Conservation (phyloP, 1,140 invertebrate genomes). For the Drosophila murphyi region DNA sequence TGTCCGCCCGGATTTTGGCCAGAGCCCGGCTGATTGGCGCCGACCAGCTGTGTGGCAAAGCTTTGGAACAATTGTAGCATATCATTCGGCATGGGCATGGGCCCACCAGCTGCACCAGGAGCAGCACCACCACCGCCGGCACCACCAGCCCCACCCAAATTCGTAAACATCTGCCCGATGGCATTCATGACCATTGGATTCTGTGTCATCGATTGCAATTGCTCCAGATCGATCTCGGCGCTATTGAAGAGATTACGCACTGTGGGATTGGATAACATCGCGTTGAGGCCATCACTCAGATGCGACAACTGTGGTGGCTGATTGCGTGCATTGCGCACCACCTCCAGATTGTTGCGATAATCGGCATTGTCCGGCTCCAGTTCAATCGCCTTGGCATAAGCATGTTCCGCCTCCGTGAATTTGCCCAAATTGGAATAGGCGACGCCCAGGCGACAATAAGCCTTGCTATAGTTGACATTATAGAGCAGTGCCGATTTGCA, state of each 20-base stretch:
- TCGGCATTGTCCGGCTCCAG: slow-evolving; percentile 97
- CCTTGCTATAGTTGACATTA: slow-evolving; percentile 96
- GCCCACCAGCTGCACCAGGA: slow-evolving; percentile 21
- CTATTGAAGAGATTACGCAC: slow-evolving; percentile 73
- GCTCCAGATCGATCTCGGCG: slow-evolving; percentile 74
- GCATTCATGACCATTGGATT: slow-evolving; percentile 76
- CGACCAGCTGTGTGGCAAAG: slow-evolving; percentile 66
- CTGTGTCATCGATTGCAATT: slow-evolving; percentile 72
- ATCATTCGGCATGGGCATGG: slow-evolving; percentile 64
- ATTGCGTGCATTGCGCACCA: slow-evolving; percentile 89
- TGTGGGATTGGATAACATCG: slow-evolving; percentile 70
- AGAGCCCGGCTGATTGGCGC: slow-evolving; percentile 33
- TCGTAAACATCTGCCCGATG: slow-evolving; percentile 61
- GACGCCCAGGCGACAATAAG: slow-evolving; percentile 96
- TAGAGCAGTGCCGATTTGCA: slow-evolving; percentile 94
- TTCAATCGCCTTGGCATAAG: slow-evolving; percentile 94
- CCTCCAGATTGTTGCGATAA: slow-evolving; percentile 94
- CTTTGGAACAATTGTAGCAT: slow-evolving; percentile 76
- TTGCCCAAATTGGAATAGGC: slow-evolving; percentile 93
- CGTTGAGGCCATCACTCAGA: slow-evolving; percentile 65
- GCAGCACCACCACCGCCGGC: background rate
- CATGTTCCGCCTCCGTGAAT: slow-evolving; percentile 92
- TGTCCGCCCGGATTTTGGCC: slow-evolving; percentile 25
- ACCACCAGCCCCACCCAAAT: slow-evolving; percentile 40
- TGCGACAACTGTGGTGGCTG: slow-evolving; percentile 61